Evolutionary conservation across 2,888 invertebrate species (phyloP), one percentile per base, ranked within the genome.

Genomic region (Cosmia pyralina): DNA sequence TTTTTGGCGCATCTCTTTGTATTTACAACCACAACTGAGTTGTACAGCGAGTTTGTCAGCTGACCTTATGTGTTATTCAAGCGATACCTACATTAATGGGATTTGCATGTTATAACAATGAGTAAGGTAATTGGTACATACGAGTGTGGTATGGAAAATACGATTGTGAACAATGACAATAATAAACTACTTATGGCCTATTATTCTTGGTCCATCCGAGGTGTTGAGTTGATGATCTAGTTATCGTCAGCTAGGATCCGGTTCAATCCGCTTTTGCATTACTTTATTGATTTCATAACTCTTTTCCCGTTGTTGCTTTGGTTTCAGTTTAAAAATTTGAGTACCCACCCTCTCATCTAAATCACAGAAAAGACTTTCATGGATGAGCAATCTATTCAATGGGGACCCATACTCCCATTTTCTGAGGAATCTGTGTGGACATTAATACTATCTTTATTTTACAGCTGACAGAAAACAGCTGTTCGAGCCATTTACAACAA

Each of bases 1-100:
- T 93, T 95, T 94, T 94, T 90, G 93, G 93, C 91, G 90, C 92
- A 92, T 94, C 92, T 92, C 91, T 93, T 94, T 92, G 93, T 95
- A 93, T 93, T 93, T 91, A 91, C 89, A 89, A 91, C 91, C 90
- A 90, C 93, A 93, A 65, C 69, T 89, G 46, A 81, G 81, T 83
- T 88, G 88, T 88, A 82, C 82, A 81, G 83, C n/a, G n/a, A 87
- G 88, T 86, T 88, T 88, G 85, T 86, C 84, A 85, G 87, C 83
- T 88, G 86, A 85, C 85, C 81, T 85, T 73, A 85, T 76, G 77
- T 85, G 70, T 77, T 81, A 85, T 81, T 85, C 74, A 85, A 68
- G 48, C 19, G 71, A 73, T 77, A 64, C 60, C 57, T 78, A 80
- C 55, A 41, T 65, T 28, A 84, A 81, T 85, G 72, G 58, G 58